Base-by-base conservation (phyloP, 2,797 vertebrate genomes). In the Cuculus canorus region DNA sequence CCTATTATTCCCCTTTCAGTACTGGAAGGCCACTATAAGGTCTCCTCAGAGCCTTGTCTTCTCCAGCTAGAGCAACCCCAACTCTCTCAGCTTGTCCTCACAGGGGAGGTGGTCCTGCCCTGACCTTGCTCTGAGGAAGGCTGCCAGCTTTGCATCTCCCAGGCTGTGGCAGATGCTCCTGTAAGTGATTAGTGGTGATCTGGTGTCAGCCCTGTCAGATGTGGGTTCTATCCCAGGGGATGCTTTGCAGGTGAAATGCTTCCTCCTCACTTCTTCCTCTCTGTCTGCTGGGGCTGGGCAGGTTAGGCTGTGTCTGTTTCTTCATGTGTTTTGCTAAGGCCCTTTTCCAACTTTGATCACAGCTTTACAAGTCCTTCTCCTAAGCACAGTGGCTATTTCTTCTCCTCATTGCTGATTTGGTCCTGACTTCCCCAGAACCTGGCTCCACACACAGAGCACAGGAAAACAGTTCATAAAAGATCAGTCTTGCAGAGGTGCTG, bases 261-360 rank as follows among this genome's bases (percentile, higher is more conserved):
- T 19, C 43, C 14, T 64, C 6, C 8, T 4, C 13, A 8, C 19
- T 50, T 69, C 9, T 39, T 25, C 59, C 9, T 43, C 9, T 86
- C 27, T n/a, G 63, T 53, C 21, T 9, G 7, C 43, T 43, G 50
- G 11, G 23, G 7, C 6, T 24, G 61, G 9, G 8, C 4, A 52
- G 32, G 10, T 39, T 0, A 0, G 79, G 21, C 13, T 37, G 53
- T 21, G 45, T 37, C 19, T 41, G 8, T 22, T 75, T 17, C 21
- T 90, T 22, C 30, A 11, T 24, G 12, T 33, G 5, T 47, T 5
- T 41, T 27, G 23, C 11, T 10, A n/a, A 53, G 5, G 3, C 0
- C 3, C 6, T 10, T 23, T 81, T 27, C 56, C n/a, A 73, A 35
- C 5, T 43, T 48, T 17, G 7, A 22, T 37, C 0, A 0, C 16